Conservation (phyloP, 2,888 invertebrate species). For the Lypha dubia region DNA sequence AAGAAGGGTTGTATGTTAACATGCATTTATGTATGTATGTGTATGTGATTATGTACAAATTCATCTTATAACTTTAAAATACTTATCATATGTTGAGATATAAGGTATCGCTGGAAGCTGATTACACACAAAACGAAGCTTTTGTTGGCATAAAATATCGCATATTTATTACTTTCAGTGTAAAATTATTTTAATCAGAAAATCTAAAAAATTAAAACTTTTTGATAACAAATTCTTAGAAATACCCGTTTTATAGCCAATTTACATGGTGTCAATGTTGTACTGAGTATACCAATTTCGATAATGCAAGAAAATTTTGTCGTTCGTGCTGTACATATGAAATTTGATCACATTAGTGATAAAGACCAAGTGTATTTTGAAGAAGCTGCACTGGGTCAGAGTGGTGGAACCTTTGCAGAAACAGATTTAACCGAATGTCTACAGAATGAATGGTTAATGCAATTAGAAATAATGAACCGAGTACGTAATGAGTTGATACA, state of each 20-base stretch:
- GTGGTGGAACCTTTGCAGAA: conserved; percentile 73
- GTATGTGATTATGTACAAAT: no score
- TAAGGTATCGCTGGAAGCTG: no score
- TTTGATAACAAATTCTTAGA: conserved; percentile 68
- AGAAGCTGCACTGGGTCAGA: conserved; percentile 73
- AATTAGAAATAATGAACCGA: conserved; percentile 75
- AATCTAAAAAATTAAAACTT: neutral
- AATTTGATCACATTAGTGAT: conserved; percentile 75
- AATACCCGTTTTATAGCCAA: conserved; percentile 74
- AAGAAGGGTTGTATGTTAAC: no score
- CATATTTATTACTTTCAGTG: no score
- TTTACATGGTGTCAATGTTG: conserved; percentile 66
- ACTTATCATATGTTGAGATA: no score
- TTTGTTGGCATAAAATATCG: no score
- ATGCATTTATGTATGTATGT: no score
- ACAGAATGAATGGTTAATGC: conserved; percentile 77
- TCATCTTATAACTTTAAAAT: no score
- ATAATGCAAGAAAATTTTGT: conserved; percentile 77
- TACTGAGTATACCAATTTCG: conserved; percentile 76
- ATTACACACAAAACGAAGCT: no score
- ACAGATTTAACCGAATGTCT: conserved; percentile 75
- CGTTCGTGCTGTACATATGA: conserved; percentile 77
- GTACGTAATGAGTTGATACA: conserved; percentile 71
- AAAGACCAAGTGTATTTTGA: conserved; percentile 67
- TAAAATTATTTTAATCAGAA: neutral